Evolutionary conservation across 2,113 vertebrate species (phyloP).

Genomic region (Oplegnathus fasciatus): DNA sequence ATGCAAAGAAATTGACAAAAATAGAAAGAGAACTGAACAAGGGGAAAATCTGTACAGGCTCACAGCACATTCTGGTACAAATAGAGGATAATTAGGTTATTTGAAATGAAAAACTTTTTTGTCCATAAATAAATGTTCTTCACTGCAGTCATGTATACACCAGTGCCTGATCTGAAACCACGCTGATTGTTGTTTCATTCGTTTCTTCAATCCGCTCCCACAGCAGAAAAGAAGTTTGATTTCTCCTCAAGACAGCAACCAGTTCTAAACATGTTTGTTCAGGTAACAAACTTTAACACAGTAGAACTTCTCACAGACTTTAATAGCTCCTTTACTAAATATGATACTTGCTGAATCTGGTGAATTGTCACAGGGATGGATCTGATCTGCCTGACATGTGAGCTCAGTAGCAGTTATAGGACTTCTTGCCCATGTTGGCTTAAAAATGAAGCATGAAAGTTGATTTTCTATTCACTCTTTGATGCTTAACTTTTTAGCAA

Average conservation of each 20-base stretch:
- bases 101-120: neutral
- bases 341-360: neutral
- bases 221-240: neutral
- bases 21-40: neutral
- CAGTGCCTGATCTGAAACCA: neutral
- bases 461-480: neutral
- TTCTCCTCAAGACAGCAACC: neutral
- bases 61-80: neutral
- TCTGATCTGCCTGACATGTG: neutral
- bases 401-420: neutral
- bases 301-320: neutral
- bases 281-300: neutral
- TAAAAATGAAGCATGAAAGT: neutral
- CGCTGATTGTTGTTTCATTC: neutral
- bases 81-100: neutral
- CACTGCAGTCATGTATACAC: neutral
- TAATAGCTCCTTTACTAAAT: neutral
- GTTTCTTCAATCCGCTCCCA: neutral
- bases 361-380: neutral
- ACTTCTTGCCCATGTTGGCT: neutral
- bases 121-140: neutral
- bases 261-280: neutral
- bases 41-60: neutral
- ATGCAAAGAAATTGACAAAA: neutral
- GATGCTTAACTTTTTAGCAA: neutral